Evolutionary conservation across 2,113 vertebrate genomes (phyloP), one percentile per base, ranked within the genome.

Genomic region (Varanus salvator): DNA sequence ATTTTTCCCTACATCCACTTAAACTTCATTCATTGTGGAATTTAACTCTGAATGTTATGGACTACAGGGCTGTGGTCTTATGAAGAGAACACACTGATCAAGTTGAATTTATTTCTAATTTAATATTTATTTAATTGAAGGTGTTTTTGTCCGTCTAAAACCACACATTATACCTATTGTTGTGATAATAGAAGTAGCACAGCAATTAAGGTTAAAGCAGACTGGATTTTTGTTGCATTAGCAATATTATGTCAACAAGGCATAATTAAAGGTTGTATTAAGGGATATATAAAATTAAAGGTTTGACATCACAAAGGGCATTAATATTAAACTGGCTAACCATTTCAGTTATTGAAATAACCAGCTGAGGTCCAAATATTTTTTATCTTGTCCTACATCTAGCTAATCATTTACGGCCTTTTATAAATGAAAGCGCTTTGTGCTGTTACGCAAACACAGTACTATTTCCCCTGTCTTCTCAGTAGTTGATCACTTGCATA

Each of bases 381-480:
- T 60, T 34, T n/a, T 50, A 25, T 85, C 66, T 27, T 19, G 64
- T 48, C 44, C 50, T 11, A 14, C 15, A 89, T 89, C 38, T 34
- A 34, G 1, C 0, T 3, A 0, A 38, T 60, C 19, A 0, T 17
- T 31, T 84, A 48, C 23, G 74, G 23, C 44, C 1, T 0, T 25
- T 69, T 69, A 38, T 82, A 54, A 82, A 82, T 82, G 80, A 50
- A 84, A 84, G 27, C 34, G 69, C 48, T 27, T 66, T 68, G 23
- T 84, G 25, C 14, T 66, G 66, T 83, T 68, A 66, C 66, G 14
- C 48, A 52, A 80, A 80, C n/a, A 44, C 57, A 66, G 50, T 84
- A 50, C 66, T 50, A 8, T 48, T 15, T 8, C 27, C 25, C 17
- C 34, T 66, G 38, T 44, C 14, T 66, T 44, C 44, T 25, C 14